Percentiles rank a stretch among this genome's conserved stretches.
These are phyloP conservation scores for Hydrotaea cyrtoneurina DNA, from an alignment of 2,888 invertebrate species.

Conservation along the genomic window DNA sequence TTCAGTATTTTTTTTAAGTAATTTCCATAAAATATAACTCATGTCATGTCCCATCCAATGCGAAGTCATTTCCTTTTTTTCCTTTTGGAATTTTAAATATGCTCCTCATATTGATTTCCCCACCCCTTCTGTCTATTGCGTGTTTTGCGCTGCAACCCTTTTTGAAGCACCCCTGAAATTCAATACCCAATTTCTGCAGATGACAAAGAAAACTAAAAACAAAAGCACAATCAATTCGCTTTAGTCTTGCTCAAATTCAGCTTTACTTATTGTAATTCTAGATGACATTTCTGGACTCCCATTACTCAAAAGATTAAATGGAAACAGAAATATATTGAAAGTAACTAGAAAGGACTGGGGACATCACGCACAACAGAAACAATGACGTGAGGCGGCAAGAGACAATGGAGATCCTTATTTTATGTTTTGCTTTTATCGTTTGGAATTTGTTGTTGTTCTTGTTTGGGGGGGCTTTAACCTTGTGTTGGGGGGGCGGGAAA, in stretches of 20 bases:
- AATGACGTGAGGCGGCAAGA: not conserved
- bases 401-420: constrained; percentile 22
- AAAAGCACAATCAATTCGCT: not conserved
- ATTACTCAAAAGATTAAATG: constrained; percentile 33
- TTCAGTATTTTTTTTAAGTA: no score
- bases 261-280: constrained; percentile 16
- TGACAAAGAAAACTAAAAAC: not conserved
- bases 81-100: not conserved
- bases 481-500: not conserved
- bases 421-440: not conserved
- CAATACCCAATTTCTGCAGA: not conserved
- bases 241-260: not conserved
- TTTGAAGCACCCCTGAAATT: not conserved
- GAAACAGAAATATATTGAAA: constrained; percentile 5
- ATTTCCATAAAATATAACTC: no score
- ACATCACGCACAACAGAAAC: not conserved
- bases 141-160: not conserved
- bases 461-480: not conserved
- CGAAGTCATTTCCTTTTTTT: not conserved
- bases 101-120: not conserved
- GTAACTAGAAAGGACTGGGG: not conserved
- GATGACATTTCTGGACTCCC: constrained; percentile 18
- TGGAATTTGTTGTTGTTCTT: not conserved
- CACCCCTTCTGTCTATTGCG: not conserved
- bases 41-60: no score